Evolutionary conservation across 2,888 invertebrate species (phyloP).

Genomic region (Adelognathus sp.): DNA sequence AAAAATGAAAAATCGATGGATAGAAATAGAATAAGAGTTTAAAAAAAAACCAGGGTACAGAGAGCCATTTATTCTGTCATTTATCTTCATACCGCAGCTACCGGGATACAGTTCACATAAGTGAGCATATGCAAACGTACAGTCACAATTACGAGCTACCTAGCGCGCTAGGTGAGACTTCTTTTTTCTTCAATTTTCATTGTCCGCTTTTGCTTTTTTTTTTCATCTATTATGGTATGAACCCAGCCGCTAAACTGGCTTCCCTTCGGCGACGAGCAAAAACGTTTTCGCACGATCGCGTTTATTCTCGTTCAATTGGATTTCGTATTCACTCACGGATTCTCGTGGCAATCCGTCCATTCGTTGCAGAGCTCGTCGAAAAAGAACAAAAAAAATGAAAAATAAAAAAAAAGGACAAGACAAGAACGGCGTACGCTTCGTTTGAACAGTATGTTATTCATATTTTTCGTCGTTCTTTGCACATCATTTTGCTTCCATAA

Average conservation of each 20-base stretch:
- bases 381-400: constrained; percentile 54
- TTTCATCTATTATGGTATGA: constrained; percentile 65
- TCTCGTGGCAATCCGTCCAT: constrained; percentile 53
- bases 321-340: constrained; percentile 39
- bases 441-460: constrained; percentile 4
- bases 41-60: constrained; percentile 71
- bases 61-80: constrained; percentile 75
- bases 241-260: constrained; percentile 67
- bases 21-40: constrained; percentile 37
- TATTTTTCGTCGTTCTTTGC: constrained; percentile 15
- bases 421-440: constrained; percentile 22
- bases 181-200: constrained; percentile 29
- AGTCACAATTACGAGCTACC: constrained; percentile 74
- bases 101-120: constrained; percentile 75
- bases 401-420: constrained; percentile 55
- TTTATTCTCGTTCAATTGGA: constrained; percentile 38
- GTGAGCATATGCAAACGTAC: constrained; percentile 75
- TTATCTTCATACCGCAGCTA: constrained; percentile 73
- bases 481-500: constrained; percentile 45
- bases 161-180: constrained; percentile 68
- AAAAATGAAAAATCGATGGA: constrained; percentile 45
- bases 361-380: constrained; percentile 61
- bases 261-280: constrained; percentile 63
- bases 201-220: constrained; percentile 52
- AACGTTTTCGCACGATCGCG: constrained; percentile 39